A percentile compares a stretch with the other conserved stretches of the same genome.
Conservation (phyloP, 2,113 vertebrate species). For the Scartelaos histophorus region DNA sequence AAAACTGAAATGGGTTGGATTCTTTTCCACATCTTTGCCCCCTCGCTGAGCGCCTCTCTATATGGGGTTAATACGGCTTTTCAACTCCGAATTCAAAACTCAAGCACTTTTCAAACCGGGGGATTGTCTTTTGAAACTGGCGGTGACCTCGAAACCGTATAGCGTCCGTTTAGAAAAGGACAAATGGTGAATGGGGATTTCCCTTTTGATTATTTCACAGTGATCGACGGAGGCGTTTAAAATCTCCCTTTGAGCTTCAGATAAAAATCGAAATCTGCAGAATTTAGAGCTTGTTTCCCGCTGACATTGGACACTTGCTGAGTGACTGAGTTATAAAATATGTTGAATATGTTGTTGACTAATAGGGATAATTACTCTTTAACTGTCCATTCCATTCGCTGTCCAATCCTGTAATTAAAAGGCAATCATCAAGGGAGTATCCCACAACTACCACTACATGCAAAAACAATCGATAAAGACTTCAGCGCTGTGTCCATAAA, state of each 20-base stretch:
- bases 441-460: no score
- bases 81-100: conserved; percentile 57
- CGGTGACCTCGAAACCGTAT: conserved; percentile 19
- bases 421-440: background rate
- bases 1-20: conserved; percentile 69
- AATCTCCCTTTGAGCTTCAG: background rate
- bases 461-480: no score
- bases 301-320: background rate
- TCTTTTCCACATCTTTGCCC: conserved; percentile 21
- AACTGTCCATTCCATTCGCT: background rate
- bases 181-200: conserved; percentile 20
- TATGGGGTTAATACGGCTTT: conserved; percentile 50
- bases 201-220: background rate
- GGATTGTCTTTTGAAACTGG: conserved; percentile 25
- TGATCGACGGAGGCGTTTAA: background rate
- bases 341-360: background rate
- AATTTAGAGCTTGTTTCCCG: background rate
- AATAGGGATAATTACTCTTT: no score
- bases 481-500: no score
- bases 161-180: conserved; percentile 5
- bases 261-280: background rate
- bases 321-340: background rate
- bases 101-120: conserved; percentile 47
- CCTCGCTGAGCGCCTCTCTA: conserved; percentile 35
- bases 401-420: background rate